Base-by-base conservation (phyloP, 2,888 invertebrate species). In the Ophion obscuratus region DNA sequence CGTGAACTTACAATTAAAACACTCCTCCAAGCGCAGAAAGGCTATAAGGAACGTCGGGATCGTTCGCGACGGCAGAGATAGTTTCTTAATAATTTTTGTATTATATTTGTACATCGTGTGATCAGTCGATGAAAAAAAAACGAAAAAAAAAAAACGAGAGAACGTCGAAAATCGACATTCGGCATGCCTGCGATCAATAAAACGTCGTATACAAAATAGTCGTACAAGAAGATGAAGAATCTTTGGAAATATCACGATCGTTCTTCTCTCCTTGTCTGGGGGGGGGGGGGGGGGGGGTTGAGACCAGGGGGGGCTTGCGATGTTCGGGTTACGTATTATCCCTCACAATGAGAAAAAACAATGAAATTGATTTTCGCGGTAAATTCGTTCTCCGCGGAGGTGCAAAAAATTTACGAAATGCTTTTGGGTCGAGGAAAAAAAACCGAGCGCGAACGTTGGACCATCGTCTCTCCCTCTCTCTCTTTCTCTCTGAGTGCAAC, bases 201-300 rank as follows among this genome's bases (percentile, higher is more conserved):
- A 81, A 67, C 78, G 61, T 44, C 74, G 74, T 77, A 67, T 86
- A 78, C n/a, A 75, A 86, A 83, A 83, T 66, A 59, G 31, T 44
- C 31, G 59, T 24, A 77, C 80, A 70, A 80, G 81, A 62, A 77
- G 81, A 62, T 44, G 70, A 59, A 70, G 68, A 77, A 84, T 82
- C 75, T 71, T 86, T 78, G 75, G 62, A 81, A 86, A 86, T 83
- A 83, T 83, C 73, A 86, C 85, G 67, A 75, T 81, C 44, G 67
- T 78, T 47, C 47, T 57, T 86, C 70, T 78, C 68, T 86, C 76
- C 78, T 62, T 53, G 57, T 24, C 9, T n/a, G 14, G 27, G 10
- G 11, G n/a, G 61, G 70, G 78, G 53, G 2, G 14, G 27, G 10
- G 11, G n/a, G 61, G 70, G 78, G 53, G 2, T 47, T 20, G 59